A percentile compares a stretch with the other conserved stretches of the same genome.
Conservation (phyloP, 1,140 invertebrate genomes). For the Pectinophora gossypiella region DNA sequence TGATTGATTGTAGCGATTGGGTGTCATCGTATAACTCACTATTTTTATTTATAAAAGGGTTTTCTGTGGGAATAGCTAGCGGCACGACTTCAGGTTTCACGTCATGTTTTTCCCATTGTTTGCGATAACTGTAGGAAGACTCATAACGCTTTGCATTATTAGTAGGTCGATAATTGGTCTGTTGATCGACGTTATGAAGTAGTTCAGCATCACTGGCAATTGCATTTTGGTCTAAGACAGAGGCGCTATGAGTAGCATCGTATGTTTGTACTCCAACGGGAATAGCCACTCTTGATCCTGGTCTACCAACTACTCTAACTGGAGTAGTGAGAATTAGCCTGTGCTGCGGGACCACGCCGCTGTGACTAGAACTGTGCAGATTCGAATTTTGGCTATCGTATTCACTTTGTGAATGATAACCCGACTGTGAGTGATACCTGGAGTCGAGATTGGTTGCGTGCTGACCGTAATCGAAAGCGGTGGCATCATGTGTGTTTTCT, state of each 20-base stretch:
- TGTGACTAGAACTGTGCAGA: slow-evolving; percentile 15
- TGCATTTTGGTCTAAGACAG: slow-evolving; percentile 31
- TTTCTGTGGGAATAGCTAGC: slow-evolving; percentile 28
- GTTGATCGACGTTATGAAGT: slow-evolving; percentile 19
- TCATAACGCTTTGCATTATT: slow-evolving; percentile 57
- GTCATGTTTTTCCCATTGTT: slow-evolving; percentile 68
- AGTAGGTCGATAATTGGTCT: slow-evolving; percentile 21
- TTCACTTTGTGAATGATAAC: slow-evolving; percentile 28
- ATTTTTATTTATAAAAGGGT: slow-evolving; percentile 36
- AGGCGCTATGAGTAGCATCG: slow-evolving; percentile 23
- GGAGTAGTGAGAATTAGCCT: slow-evolving; percentile 32
- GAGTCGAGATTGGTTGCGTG: slow-evolving; percentile 26
- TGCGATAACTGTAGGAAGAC: slow-evolving; percentile 65
- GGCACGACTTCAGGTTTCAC: slow-evolving; percentile 30
- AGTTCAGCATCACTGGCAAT: slow-evolving; percentile 42
- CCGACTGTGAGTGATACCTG: slow-evolving; percentile 32
- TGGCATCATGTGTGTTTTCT: slow-evolving; percentile 23
- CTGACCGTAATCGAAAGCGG: slow-evolving; percentile 35
- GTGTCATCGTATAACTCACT: slow-evolving; percentile 50
- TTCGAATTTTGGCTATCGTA: slow-evolving; percentile 28
- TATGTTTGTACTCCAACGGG: slow-evolving; percentile 44
- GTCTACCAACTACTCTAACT: slow-evolving; percentile 44
- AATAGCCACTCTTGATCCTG: slow-evolving; percentile 43
- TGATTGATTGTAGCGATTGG: slow-evolving; percentile 22
- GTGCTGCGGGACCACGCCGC: slow-evolving; percentile 23